Evolutionary conservation across 2,797 vertebrate species (phyloP).

Genomic region (Periophthalmus magnuspinnatus): DNA sequence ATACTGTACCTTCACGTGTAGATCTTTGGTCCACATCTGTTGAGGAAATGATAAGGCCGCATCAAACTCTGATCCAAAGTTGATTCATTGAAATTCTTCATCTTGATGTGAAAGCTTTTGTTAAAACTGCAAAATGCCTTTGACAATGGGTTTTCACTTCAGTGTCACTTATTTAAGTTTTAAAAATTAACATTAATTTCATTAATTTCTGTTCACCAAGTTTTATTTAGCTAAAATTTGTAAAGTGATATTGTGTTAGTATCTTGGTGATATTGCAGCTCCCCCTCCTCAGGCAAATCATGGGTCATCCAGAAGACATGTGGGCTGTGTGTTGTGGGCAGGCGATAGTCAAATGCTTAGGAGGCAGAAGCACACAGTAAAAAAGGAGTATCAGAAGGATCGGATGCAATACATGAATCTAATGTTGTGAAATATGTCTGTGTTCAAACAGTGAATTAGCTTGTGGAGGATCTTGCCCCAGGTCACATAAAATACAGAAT

Average conservation of each 20-base stretch:
- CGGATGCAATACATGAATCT: conserved; percentile 33
- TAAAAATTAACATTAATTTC: too few relatives aligned
- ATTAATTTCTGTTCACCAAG: too few relatives aligned
- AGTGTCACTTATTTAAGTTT: too few relatives aligned
- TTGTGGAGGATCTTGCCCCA: conserved; percentile 30
- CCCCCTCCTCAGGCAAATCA: conserved; percentile 38
- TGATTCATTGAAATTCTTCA: too few relatives aligned
- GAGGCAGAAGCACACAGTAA: conserved; percentile 34
- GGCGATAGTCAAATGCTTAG: conserved; percentile 20
- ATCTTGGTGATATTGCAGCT: conserved; percentile 7
- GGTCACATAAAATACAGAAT: conserved; percentile 21
- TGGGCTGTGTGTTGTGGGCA: conserved; percentile 49
- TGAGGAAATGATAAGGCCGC: too few relatives aligned
- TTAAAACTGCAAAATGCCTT: too few relatives aligned
- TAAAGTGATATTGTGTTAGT: not conserved
- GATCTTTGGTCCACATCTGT: too few relatives aligned
- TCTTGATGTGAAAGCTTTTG: too few relatives aligned
- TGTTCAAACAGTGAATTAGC: conserved; percentile 35
- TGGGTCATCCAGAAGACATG: conserved; percentile 32
- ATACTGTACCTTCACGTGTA: too few relatives aligned
- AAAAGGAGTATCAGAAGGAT: conserved; percentile 31
- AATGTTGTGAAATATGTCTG: conserved; percentile 39
- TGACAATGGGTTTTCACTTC: too few relatives aligned
- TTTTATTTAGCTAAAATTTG: not conserved
- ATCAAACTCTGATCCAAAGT: too few relatives aligned